A percentile compares a stretch with the other conserved stretches of the same genome.
These are phyloP conservation scores for Hirtodrosophila cameraria DNA, from an alignment of 2,888 invertebrate species.

Conservation along the genomic window DNA sequence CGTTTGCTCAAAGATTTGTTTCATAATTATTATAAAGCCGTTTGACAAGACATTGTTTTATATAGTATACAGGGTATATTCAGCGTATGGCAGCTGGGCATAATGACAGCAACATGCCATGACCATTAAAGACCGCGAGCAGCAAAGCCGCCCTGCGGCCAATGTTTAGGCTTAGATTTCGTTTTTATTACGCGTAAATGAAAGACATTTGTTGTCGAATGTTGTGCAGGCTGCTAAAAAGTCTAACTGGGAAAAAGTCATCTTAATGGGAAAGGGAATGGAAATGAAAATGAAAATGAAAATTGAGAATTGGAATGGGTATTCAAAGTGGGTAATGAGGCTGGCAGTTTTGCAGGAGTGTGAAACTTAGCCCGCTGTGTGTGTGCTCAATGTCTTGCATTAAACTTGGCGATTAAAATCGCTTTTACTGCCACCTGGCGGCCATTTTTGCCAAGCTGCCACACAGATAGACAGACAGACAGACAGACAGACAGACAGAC, in stretches of 20 bases:
- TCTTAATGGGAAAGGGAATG: neutral
- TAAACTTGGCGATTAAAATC: constrained; percentile 50
- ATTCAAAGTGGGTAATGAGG: constrained; percentile 18
- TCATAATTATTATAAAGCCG: too few relatives aligned
- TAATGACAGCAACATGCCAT: constrained; percentile 41
- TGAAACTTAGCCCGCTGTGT: constrained; percentile 8
- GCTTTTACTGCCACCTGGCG: constrained; percentile 28
- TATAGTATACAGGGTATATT: constrained; percentile 11
- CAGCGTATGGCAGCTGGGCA: neutral
- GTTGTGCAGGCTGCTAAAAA: constrained; percentile 13
- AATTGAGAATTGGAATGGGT: too few relatives aligned
- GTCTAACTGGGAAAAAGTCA: neutral
- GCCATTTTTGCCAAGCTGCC: neutral
- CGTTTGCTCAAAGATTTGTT: too few relatives aligned
- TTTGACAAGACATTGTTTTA: too few relatives aligned
- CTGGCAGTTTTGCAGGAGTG: neutral
- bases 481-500: too few relatives aligned
- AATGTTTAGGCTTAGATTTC: constrained; percentile 62
- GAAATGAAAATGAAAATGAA: too few relatives aligned
- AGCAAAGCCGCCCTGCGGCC: constrained; percentile 44
- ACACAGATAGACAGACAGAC: neutral
- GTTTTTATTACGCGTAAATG: constrained; percentile 72
- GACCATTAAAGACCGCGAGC: constrained; percentile 37
- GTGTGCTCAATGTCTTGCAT: constrained; percentile 13
- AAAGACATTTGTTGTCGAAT: constrained; percentile 64